Evolutionary conservation across 2,113 vertebrate genomes (phyloP).

Genomic region (Theristicus caerulescens): DNA sequence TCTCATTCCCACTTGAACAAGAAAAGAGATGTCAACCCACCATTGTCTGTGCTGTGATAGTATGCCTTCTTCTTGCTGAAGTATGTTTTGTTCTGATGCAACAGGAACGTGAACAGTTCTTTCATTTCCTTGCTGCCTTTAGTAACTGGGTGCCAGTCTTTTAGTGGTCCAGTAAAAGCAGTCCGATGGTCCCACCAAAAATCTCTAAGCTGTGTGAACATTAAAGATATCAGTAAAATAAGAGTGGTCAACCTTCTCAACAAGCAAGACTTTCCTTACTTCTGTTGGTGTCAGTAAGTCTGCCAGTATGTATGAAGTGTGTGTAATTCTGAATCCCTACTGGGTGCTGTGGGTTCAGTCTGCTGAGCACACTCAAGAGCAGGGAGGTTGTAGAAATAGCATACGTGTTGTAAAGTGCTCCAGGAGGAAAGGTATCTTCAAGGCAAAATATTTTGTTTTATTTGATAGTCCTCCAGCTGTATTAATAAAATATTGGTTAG

Average conservation of each 20-base stretch:
- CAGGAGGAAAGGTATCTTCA: neutral
- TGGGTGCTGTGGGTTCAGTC: neutral
- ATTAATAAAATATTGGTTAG: constrained; percentile 43
- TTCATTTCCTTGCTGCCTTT: neutral
- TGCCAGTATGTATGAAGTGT: neutral
- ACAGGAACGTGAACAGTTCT: neutral
- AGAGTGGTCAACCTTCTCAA: neutral
- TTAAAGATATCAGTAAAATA: neutral
- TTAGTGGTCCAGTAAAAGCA: neutral
- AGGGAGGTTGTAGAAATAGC: neutral
- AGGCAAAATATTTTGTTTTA: constrained; percentile 34
- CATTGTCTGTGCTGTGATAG: neutral
- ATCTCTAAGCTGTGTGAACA: neutral
- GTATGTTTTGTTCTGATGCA: neutral
- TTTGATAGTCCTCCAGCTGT: neutral
- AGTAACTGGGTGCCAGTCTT: neutral
- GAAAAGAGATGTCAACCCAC: neutral
- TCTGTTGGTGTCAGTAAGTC: neutral
- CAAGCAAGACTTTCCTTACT: neutral
- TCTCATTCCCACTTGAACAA: neutral
- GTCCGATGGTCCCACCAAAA: neutral
- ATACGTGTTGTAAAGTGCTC: neutral
- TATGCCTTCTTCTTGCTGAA: neutral
- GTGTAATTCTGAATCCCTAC: neutral
- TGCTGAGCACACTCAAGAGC: neutral